phyloP scores from a whole-genome alignment of 1,140 invertebrate species.

The Pissodes strobi region DNA sequence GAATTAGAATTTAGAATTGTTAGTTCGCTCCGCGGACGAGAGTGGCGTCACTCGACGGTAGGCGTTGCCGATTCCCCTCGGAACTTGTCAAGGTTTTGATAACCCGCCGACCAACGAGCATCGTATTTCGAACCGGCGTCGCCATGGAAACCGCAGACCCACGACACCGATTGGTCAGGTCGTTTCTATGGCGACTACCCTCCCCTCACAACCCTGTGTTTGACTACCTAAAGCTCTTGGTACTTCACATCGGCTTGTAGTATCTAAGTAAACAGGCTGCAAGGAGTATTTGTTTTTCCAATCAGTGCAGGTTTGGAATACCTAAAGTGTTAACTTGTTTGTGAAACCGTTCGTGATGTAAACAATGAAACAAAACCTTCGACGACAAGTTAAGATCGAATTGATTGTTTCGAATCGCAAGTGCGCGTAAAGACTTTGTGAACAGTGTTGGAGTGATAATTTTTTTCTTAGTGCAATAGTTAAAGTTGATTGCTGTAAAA shows the following conservation, averaged over 20 bases:
- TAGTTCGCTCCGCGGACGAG: constrained; percentile 42
- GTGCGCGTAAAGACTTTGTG: constrained; percentile 23
- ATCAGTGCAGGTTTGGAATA: constrained; percentile 58
- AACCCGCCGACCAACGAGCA: constrained; percentile 35
- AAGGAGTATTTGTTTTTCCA: constrained; percentile 58
- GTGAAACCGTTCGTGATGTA: constrained; percentile 57
- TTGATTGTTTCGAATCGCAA: constrained; percentile 46
- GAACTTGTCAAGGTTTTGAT: constrained; percentile 11
- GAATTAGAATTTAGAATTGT: constrained; percentile 44
- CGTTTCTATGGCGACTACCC: constrained; percentile 49
- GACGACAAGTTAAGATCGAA: constrained; percentile 54
- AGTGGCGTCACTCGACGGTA: constrained; percentile 31
- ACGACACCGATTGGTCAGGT: constrained; percentile 37
- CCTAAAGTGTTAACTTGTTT: constrained; percentile 58
- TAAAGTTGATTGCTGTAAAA: constrained; percentile 16
- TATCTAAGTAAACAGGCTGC: constrained; percentile 58
- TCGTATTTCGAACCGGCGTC: constrained; percentile 35
- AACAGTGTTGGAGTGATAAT: neutral
- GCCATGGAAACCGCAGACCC: constrained; percentile 41
- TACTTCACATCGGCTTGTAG: constrained; percentile 58
- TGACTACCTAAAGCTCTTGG: constrained; percentile 57
- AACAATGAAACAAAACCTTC: constrained; percentile 57
- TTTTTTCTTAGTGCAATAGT: constrained; percentile 32
- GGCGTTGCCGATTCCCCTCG: constrained; percentile 30
- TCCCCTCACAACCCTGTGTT: constrained; percentile 49